Evolutionary conservation across 2,797 vertebrate species (phyloP).

Genomic region (Rhinophrynus dorsalis): DNA sequence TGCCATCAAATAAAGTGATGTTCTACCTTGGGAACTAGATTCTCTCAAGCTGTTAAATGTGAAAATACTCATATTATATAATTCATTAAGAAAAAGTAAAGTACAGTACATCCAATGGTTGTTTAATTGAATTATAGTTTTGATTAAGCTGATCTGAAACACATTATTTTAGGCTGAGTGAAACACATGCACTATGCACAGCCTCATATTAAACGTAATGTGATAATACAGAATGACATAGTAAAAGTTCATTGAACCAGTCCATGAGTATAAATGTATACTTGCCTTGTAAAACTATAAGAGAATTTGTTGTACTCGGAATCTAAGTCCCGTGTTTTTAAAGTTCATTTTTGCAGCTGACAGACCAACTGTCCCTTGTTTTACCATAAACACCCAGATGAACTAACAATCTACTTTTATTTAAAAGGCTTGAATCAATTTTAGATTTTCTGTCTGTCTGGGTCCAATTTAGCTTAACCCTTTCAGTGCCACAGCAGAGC

Average conservation of each 20-base stretch:
- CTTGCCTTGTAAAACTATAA: background rate
- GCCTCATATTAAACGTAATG: conserved; percentile 30
- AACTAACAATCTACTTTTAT: background rate
- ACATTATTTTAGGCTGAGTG: background rate
- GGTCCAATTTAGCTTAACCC: too few species aligned
- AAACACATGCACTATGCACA: conserved; percentile 30
- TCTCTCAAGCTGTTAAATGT: too few species aligned
- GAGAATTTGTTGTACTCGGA: background rate
- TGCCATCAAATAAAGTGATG: too few species aligned
- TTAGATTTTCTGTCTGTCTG: too few species aligned
- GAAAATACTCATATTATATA: too few species aligned
- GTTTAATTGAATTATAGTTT: conserved; percentile 4
- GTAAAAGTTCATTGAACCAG: background rate
- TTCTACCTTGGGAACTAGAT: too few species aligned
- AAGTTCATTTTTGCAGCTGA: background rate
- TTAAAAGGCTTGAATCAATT: too few species aligned
- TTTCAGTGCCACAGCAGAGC: too few species aligned
- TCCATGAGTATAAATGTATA: background rate
- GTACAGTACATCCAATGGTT: conserved; percentile 20
- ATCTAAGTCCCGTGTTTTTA: conserved; percentile 1
- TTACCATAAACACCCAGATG: background rate
- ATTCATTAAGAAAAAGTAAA: too few species aligned
- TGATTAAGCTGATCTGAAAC: background rate
- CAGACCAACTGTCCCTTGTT: background rate
- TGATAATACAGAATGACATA: background rate